Evolutionary conservation across 2,797 vertebrate species (phyloP).

Genomic region (Peromyscus aztecus): DNA sequence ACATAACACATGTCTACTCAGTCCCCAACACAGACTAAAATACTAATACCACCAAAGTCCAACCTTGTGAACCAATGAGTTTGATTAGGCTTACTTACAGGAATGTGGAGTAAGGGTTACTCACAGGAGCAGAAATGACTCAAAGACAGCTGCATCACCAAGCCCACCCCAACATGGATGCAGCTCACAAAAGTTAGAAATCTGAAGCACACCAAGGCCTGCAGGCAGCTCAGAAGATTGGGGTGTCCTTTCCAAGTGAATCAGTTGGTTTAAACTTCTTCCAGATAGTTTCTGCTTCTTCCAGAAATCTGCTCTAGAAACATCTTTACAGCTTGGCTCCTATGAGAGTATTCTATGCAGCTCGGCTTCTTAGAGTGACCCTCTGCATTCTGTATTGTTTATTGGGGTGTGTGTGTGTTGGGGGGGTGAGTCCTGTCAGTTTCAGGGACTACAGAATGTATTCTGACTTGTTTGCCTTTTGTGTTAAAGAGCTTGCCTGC

Average conservation of each 20-base stretch:
- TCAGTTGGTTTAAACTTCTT: not conserved
- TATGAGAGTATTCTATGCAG: not conserved
- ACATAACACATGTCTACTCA: not conserved
- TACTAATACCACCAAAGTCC: not conserved
- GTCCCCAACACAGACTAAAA: not conserved
- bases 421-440: not conserved
- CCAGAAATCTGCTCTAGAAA: not conserved
- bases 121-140: not conserved
- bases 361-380: not conserved
- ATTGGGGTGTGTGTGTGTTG: fast-evolving
- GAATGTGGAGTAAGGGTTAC: not conserved
- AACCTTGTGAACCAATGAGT: not conserved
- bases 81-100: not conserved
- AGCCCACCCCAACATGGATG: not conserved
- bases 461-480: not conserved
- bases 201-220: not conserved
- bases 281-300: not conserved
- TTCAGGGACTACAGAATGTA: not conserved
- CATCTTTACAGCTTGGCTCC: not conserved
- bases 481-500: not conserved
- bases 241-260: not conserved
- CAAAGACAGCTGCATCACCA: not conserved
- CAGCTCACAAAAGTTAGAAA: not conserved
- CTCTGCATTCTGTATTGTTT: not conserved
- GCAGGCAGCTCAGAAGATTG: not conserved